Base-by-base conservation (phyloP, 2,888 invertebrate species). In the Sepiola atlantica region DNA sequence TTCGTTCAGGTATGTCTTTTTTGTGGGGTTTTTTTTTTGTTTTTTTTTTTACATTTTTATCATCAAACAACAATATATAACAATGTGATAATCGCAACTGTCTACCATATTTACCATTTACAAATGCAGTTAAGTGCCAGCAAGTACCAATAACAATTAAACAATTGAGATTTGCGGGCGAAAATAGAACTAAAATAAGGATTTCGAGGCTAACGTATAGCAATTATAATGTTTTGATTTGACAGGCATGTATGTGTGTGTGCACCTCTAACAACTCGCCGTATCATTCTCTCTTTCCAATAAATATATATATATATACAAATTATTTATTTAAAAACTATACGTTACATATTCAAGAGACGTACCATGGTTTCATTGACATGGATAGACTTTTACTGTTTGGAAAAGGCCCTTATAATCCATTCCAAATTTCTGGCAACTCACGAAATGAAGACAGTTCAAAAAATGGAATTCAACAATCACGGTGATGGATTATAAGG, bases 51-150 rank as follows among this genome's bases (percentile, higher is more conserved):
- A 45, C 2, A 45, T 8, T 8, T 77, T 77, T n/a, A 14, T 16
- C 77, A 77, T 77, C n/a, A 77, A 77, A 32, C 77, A 77, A 77
- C 77, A 77, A 77, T n/a, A 21, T n/a, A 77, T 77, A 77, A 77
- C 77, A 77, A n/a, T n/a, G 77, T 61, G 61, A 61, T 61, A 61
- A 61, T 61, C 24, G 21, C 61, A 61, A 61, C 28, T 61, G 61
- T 61, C 24, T 61, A 24, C 28, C 61, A 61, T 77, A 77, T n/a
- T 77, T 77, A 77, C n/a, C 77, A 77, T 77, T n/a, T 77, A 77
- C n/a, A n/a, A 77, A 77, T 77, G 77, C n/a, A 32, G n/a, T 77
- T 77, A n/a, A 77, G 77, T 77, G 14, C 32, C 77, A 32, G 77
- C 77, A 77, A 77, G n/a, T 77, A 77, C 32, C 77, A 77, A 77